phyloP scores from a whole-genome alignment of 2,797 vertebrate genomes.

The Gymnocypris eckloni region DNA sequence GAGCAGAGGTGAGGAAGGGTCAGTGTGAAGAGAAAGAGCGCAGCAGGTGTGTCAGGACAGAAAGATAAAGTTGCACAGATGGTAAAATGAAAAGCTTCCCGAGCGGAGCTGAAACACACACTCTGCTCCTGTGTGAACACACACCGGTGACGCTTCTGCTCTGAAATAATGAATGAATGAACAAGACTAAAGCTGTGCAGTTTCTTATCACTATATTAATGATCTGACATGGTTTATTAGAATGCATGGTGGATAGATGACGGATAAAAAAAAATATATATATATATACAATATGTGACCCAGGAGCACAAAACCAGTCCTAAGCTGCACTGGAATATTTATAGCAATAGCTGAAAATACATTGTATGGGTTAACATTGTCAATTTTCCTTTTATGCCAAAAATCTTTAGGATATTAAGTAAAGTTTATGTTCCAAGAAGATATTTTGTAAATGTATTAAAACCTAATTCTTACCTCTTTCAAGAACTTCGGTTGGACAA shows the following conservation, averaged over 20 bases:
- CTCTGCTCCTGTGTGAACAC: not conserved
- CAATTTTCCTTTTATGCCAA: too few relatives aligned
- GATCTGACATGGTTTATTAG: not conserved
- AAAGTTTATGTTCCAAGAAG: too few relatives aligned
- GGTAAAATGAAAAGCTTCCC: slow-evolving; percentile 10
- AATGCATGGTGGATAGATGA: not conserved
- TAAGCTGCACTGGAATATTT: too few relatives aligned
- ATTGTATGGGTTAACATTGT: too few relatives aligned
- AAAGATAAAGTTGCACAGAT: slow-evolving; percentile 30
- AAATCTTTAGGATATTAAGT: too few relatives aligned
- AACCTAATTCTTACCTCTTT: too few relatives aligned
- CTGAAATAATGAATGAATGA: not conserved
- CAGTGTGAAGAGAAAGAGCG: not conserved
- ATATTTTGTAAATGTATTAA: too few relatives aligned
- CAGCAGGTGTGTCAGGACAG: slow-evolving; percentile 28
- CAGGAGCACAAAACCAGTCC: too few relatives aligned
- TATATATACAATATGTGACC: too few relatives aligned
- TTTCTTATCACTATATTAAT: not conserved
- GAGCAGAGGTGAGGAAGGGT: not conserved
- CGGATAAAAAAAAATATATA: too few relatives aligned
- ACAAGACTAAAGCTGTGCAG: not conserved
- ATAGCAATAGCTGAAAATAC: too few relatives aligned
- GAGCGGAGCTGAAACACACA: not conserved
- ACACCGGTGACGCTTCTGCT: not conserved
- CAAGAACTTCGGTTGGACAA: too few relatives aligned